Conservation (phyloP, 2,888 invertebrate genomes). For the Iselma pallidipennis region DNA sequence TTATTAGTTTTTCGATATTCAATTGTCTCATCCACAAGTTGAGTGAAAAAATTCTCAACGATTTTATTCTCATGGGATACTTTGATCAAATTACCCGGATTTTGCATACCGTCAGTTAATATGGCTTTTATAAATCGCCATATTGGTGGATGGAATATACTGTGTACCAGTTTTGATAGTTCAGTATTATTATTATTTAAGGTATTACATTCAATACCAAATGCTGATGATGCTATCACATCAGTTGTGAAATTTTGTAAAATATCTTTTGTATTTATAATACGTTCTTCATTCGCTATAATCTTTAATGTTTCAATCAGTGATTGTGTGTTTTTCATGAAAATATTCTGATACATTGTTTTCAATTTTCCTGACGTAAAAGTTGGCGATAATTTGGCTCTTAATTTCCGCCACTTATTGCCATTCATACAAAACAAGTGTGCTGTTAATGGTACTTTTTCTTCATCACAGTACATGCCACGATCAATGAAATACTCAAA, state of each 20-base stretch:
- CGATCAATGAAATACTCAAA: conserved; percentile 17
- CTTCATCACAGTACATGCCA: conserved; percentile 8
- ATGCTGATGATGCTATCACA: background rate
- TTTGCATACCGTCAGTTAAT: background rate
- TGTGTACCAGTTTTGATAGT: background rate
- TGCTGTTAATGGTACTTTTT: conserved; percentile 7
- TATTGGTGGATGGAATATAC: background rate
- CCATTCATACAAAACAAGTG: conserved; percentile 11
- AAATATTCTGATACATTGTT: background rate
- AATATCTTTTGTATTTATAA: background rate
- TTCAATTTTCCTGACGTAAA: conserved; percentile 5
- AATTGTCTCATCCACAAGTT: background rate
- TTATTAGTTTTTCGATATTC: background rate
- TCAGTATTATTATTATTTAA: background rate
- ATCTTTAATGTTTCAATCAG: background rate
- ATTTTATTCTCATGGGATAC: background rate
- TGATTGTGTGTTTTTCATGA: background rate
- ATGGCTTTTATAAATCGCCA: background rate
- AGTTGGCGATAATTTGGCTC: conserved; percentile 1
- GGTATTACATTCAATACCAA: conserved; percentile 1
- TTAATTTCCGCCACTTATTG: conserved; percentile 3
- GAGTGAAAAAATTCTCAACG: background rate
- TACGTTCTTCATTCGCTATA: background rate
- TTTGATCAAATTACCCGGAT: background rate
- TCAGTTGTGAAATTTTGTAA: conserved; percentile 1